A percentile compares a stretch with the other conserved stretches of the same genome.
Conservation (phyloP, 2,797 vertebrate genomes). For the Sebastes vulpes region DNA sequence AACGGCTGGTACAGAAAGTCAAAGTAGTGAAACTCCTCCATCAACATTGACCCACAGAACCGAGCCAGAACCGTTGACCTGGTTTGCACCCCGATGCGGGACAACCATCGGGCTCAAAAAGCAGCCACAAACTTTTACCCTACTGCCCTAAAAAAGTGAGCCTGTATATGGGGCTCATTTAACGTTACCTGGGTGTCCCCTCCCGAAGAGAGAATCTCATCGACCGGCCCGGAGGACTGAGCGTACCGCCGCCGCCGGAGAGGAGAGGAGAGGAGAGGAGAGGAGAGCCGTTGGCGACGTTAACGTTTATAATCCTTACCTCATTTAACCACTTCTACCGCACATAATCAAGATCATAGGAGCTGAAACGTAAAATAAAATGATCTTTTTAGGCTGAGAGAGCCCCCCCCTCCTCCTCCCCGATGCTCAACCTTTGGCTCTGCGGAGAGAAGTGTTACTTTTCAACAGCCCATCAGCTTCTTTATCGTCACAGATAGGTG, state of each 20-base stretch:
- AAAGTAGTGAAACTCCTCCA: conserved; percentile 45
- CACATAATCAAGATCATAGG: conserved; percentile 39
- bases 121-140: conserved; percentile 68
- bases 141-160: conserved; percentile 36
- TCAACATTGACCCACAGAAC: conserved; percentile 69
- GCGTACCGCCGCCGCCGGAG: conserved; percentile 29
- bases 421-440: conserved; percentile 82
- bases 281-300: conserved; percentile 67
- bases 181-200: conserved; percentile 65
- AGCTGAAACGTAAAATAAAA: conserved; percentile 60
- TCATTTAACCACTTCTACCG: conserved; percentile 64
- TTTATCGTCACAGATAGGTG: conserved; percentile 86
- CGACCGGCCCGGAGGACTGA: conserved; percentile 67
- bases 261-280: no score
- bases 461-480: conserved; percentile 86
- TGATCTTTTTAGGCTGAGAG: conserved; percentile 35
- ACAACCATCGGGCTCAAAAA: conserved; percentile 35
- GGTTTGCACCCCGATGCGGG: conserved; percentile 62
- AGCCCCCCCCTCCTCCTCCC: conserved; percentile 45
- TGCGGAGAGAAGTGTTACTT: conserved; percentile 87
- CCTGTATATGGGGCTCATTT: conserved; percentile 26
- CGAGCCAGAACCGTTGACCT: conserved; percentile 70
- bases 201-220: conserved; percentile 54
- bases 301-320: conserved; percentile 72
- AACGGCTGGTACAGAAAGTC: not conserved